Conservation (phyloP, 1,140 invertebrate species). For the Penaeus chinensis region DNA sequence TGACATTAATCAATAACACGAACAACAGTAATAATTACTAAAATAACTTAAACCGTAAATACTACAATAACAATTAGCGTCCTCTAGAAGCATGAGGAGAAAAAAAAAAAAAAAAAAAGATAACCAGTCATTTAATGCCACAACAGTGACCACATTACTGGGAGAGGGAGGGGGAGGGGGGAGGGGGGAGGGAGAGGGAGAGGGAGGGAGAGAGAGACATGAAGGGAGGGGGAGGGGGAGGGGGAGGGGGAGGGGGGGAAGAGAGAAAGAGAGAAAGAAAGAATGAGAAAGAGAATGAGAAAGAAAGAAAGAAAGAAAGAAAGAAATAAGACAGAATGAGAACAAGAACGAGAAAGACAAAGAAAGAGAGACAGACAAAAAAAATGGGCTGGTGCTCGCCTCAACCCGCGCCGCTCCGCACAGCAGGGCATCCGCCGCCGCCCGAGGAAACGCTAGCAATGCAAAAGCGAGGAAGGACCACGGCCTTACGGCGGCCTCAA, state of each 20-base stretch:
- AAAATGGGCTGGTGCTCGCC: not conserved
- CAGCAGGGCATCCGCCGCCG: not conserved
- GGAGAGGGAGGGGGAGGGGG: conserved; percentile 17
- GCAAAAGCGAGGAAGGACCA: not conserved
- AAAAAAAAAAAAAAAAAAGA: too few relatives aligned
- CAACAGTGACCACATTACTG: not conserved
- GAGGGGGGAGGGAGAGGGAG: not conserved
- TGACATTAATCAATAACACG: too few relatives aligned
- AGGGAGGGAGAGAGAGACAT: not conserved
- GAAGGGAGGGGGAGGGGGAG: not conserved
- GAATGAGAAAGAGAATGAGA: too few relatives aligned
- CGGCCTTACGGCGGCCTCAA: not conserved
- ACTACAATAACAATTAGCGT: too few relatives aligned
- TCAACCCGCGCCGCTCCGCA: too few relatives aligned
- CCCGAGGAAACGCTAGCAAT: not conserved
- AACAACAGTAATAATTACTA: too few relatives aligned
- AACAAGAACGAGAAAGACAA: not conserved
- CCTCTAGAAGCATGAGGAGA: too few relatives aligned
- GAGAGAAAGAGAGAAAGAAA: too few relatives aligned
- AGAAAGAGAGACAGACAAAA: not conserved
- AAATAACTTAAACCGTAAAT: too few relatives aligned
- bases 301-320: not conserved
- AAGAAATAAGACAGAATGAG: not conserved
- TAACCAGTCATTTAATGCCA: not conserved
- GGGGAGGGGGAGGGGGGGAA: not conserved